A percentile compares a stretch with the other conserved stretches of the same genome.
Conservation (phyloP, 2,888 invertebrate genomes). For the Hirudinaria manillensis region DNA sequence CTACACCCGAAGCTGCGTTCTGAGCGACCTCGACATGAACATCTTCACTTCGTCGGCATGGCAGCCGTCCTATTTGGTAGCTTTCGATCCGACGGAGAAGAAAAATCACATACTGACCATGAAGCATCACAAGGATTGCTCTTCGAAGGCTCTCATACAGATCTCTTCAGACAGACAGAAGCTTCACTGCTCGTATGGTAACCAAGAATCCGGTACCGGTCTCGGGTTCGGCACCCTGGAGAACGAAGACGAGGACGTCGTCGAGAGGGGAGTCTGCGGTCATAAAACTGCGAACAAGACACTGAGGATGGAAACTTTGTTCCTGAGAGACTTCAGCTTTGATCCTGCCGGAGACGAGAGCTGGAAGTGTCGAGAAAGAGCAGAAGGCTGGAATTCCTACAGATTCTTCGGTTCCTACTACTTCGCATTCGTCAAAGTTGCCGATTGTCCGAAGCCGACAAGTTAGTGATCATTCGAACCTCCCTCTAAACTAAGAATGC, state of each 20-base stretch:
- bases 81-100: not conserved
- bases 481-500: too few relatives aligned
- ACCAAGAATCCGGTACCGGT: not conserved
- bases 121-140: slow-evolving; percentile 21
- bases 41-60: slow-evolving; percentile 18
- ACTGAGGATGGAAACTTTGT: slow-evolving; percentile 8
- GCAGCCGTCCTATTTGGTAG: slow-evolving; percentile 23
- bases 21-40: slow-evolving; percentile 16
- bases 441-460: slow-evolving; percentile 21
- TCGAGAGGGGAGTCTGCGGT: not conserved
- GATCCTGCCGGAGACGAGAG: slow-evolving; percentile 33
- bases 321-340: slow-evolving; percentile 33
- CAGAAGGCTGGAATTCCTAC: slow-evolving; percentile 10
- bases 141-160: not conserved
- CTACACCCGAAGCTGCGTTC: slow-evolving; percentile 9
- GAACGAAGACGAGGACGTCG: not conserved
- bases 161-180: slow-evolving; percentile 1
- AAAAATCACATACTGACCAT: slow-evolving; percentile 12
- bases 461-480: slow-evolving; percentile 15
- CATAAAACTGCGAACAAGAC: slow-evolving; percentile 11
- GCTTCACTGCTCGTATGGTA: slow-evolving; percentile 14
- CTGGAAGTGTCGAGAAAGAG: slow-evolving; percentile 21
- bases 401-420: slow-evolving; percentile 30
- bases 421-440: slow-evolving; percentile 27
- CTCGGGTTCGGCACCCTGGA: not conserved